Conservation (phyloP, 2,888 invertebrate genomes). For the Pomacea canaliculata region DNA sequence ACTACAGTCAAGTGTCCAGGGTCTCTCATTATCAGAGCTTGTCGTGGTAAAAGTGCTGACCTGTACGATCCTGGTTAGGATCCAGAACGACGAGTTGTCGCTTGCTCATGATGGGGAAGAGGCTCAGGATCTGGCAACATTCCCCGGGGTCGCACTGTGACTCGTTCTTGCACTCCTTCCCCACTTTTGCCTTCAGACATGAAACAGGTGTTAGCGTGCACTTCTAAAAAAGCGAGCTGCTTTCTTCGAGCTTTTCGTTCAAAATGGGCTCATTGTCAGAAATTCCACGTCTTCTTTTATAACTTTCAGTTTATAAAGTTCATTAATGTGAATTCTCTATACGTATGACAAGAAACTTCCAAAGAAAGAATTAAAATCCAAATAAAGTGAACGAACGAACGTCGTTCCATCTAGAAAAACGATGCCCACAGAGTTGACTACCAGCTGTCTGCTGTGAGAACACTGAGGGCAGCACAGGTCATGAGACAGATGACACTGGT, state of each 20-base stretch:
- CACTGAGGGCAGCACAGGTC: too few species aligned
- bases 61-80: too few species aligned
- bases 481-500: too few species aligned
- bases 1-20: too few species aligned
- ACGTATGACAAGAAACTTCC: not conserved
- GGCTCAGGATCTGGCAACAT: slow-evolving; percentile 31
- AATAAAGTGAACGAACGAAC: too few species aligned
- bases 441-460: too few species aligned
- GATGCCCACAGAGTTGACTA: too few species aligned
- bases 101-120: slow-evolving; percentile 23
- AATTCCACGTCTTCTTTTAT: not conserved
- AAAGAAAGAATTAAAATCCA: not conserved
- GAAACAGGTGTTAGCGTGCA: not conserved
- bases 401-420: too few species aligned
- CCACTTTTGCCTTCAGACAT: slow-evolving; percentile 15
- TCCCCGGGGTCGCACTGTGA: slow-evolving; percentile 25
- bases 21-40: too few species aligned
- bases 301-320: not conserved
- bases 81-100: slow-evolving; percentile 14
- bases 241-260: not conserved
- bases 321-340: not conserved
- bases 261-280: not conserved
- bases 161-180: slow-evolving; percentile 14
- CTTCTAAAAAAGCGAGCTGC: not conserved
- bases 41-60: too few species aligned